phyloP scores from a whole-genome alignment of 2,113 vertebrate genomes.

The Callipepla squamata region DNA sequence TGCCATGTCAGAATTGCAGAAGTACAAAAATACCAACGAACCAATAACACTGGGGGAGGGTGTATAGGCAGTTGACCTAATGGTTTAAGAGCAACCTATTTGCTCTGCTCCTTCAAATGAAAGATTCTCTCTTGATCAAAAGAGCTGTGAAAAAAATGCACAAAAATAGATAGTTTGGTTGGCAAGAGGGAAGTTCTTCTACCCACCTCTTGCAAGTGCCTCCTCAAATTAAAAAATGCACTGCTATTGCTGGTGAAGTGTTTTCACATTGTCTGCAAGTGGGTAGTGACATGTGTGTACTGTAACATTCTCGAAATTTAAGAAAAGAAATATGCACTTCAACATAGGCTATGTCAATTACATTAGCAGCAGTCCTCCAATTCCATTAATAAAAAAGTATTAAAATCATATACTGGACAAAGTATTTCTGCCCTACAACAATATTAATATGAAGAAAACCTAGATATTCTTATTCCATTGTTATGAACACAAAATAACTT shows the following conservation, averaged over 20 bases:
- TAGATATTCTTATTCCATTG: not conserved
- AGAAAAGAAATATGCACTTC: not conserved
- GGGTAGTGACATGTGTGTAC: not conserved
- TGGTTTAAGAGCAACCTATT: not conserved
- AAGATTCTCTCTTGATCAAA: not conserved
- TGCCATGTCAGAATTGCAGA: not conserved
- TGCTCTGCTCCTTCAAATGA: not conserved
- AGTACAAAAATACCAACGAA: not conserved
- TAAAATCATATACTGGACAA: not conserved
- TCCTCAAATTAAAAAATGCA: constrained; percentile 26
- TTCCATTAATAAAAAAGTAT: not conserved
- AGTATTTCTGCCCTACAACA: not conserved
- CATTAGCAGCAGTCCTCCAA: not conserved
- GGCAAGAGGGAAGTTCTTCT: not conserved
- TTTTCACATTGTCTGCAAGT: constrained; percentile 8
- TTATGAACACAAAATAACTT: not conserved
- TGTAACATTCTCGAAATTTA: not conserved
- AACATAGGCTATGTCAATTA: not conserved
- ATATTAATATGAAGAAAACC: not conserved
- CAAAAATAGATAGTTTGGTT: not conserved
- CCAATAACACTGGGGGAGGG: rapidly evolving
- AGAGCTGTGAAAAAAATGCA: not conserved
- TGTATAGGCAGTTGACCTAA: not conserved
- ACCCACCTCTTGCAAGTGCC: not conserved
- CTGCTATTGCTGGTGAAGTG: not conserved